Percentiles rank a stretch among this genome's conserved stretches.
These are phyloP conservation scores for human (Homo sapiens) DNA, from an alignment of 2,113 vertebrate species.

Conservation along the genomic window GRCh38 chr15:58637501-58638000, in stretches of 20 bases:
- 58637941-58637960: neutral
- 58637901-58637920: neutral
- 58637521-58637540: neutral
- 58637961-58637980: neutral
- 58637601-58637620: neutral
- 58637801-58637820: neutral
- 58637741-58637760: neutral
- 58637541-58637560: neutral
- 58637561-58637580: neutral
- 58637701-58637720: too few species aligned
- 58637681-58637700: neutral
- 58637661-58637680: neutral
- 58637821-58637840: neutral
- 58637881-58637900: neutral
- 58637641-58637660: neutral
- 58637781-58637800: neutral
- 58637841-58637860: neutral
- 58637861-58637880: neutral
- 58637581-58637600: neutral
- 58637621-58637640: neutral
- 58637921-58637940: neutral
- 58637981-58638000: neutral
- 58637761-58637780: neutral
- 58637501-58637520: neutral
- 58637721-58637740: neutral